Evolutionary conservation across 2,113 vertebrate species (phyloP).

Genomic region (Gyps fulvus): DNA sequence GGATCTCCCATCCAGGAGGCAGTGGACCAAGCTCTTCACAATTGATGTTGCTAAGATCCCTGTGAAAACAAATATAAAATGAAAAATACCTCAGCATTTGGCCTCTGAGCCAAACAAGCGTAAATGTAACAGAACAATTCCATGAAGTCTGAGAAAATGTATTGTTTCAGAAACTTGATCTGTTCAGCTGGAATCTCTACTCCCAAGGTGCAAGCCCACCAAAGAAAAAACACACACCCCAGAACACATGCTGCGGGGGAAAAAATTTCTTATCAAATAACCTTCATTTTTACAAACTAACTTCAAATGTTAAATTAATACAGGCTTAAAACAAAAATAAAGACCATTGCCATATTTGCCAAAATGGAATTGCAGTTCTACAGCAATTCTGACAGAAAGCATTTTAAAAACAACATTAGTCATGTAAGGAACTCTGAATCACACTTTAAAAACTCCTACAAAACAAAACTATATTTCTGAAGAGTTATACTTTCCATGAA

Average conservation of each 20-base stretch:
- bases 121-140: conserved; percentile 76
- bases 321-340: conserved; percentile 63
- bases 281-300: conserved; percentile 37
- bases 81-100: conserved; percentile 74
- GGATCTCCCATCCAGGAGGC: conserved; percentile 97
- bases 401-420: conserved; percentile 33
- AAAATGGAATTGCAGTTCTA: conserved; percentile 45
- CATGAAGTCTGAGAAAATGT: conserved; percentile 73
- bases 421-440: conserved; percentile 43
- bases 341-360: conserved; percentile 37
- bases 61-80: conserved; percentile 78
- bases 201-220: conserved; percentile 65
- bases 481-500: conserved; percentile 10
- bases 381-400: conserved; percentile 51
- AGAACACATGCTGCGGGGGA: conserved; percentile 35
- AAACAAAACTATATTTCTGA: neutral
- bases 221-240: conserved; percentile 63
- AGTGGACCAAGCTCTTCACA: conserved; percentile 96
- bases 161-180: conserved; percentile 77
- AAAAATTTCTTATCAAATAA: conserved; percentile 41
- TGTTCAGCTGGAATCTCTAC: conserved; percentile 70
- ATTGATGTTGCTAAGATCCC: conserved; percentile 99
- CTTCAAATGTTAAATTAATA: conserved; percentile 48
- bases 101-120: conserved; percentile 61
- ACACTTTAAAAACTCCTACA: neutral